These are phyloP conservation scores for Micromussa lordhowensis DNA, from an alignment of 92 coral and sea anemone genomes.

Conservation along the genomic window DNA sequence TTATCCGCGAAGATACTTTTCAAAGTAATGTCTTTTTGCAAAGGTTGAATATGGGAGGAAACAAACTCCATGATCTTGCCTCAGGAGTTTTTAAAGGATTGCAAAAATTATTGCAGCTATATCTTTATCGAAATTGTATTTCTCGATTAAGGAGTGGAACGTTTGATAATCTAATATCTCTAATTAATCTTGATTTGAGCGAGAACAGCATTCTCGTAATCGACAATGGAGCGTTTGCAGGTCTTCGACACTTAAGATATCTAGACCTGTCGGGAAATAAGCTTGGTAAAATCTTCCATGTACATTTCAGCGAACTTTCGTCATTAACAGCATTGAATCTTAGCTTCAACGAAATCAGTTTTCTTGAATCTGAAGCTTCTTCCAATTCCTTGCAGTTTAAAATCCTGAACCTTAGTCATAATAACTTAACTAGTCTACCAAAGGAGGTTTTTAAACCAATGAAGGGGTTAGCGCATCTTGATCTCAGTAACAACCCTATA, in stretches of 20 bases:
- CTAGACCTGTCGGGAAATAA: conserved; percentile 41
- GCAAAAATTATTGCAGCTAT: conserved; percentile 21
- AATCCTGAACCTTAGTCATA: conserved; percentile 43
- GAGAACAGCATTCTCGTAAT: conserved; percentile 41
- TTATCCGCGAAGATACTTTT: conserved; percentile 28
- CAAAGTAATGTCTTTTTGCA: conserved; percentile 15
- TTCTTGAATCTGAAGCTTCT: conserved; percentile 41
- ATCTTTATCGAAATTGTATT: conserved; percentile 43
- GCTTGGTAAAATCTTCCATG: not conserved
- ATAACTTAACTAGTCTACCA: conserved; percentile 39
- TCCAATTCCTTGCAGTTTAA: conserved; percentile 21
- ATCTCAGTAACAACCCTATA: conserved; percentile 56
- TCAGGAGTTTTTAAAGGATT: conserved; percentile 44
- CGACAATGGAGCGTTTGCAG: conserved; percentile 31
- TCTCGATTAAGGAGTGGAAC: conserved; percentile 29
- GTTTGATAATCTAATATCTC: conserved; percentile 14
- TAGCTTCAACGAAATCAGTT: conserved; percentile 9
- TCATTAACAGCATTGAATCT: conserved; percentile 26
- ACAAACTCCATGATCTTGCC: conserved; percentile 7
- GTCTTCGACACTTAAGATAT: not conserved
- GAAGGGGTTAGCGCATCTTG: conserved; percentile 38
- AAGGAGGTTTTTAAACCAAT: conserved; percentile 5
- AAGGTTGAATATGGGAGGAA: conserved; percentile 22
- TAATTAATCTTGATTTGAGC: conserved; percentile 37
- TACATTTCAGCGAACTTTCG: not conserved